Evolutionary conservation across 2,113 vertebrate species (phyloP).

Genomic region (Agapornis roseicollis): DNA sequence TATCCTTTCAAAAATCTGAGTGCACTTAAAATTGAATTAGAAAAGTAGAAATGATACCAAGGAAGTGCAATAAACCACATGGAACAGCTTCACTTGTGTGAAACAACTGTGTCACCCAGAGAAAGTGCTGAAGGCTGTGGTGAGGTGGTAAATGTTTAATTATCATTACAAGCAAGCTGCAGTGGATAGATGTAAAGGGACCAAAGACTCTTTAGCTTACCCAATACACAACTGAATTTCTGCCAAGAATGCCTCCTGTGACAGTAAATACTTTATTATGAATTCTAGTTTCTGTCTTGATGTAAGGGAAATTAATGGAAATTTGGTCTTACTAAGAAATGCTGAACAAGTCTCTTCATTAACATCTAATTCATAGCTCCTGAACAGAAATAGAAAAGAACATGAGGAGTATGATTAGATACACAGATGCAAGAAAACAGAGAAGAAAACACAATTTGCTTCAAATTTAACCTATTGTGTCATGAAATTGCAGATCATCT

Average conservation of each 20-base stretch:
- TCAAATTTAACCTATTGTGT: neutral
- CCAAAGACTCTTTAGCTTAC: neutral
- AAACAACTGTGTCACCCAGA: neutral
- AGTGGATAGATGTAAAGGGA: neutral
- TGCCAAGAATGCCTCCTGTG: neutral
- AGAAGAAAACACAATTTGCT: neutral
- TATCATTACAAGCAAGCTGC: neutral
- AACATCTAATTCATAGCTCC: constrained; percentile 14
- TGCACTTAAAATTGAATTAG: neutral
- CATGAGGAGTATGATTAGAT: neutral
- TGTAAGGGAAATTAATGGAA: neutral
- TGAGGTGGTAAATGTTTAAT: neutral
- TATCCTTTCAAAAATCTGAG: neutral
- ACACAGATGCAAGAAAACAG: neutral
- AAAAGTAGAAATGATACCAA: neutral
- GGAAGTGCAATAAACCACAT: neutral
- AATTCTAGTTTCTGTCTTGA: neutral
- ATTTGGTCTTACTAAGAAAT: constrained; percentile 4
- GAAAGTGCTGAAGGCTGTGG: neutral
- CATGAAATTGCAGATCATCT: neutral
- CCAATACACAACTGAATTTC: neutral
- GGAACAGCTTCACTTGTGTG: neutral
- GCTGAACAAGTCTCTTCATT: neutral
- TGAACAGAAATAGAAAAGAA: neutral
- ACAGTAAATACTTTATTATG: neutral